A percentile compares a stretch with the other conserved stretches of the same genome.
Evolutionary conservation across 1,140 invertebrate species (phyloP).

Genomic region (Cyphomyrmex costatus): DNA sequence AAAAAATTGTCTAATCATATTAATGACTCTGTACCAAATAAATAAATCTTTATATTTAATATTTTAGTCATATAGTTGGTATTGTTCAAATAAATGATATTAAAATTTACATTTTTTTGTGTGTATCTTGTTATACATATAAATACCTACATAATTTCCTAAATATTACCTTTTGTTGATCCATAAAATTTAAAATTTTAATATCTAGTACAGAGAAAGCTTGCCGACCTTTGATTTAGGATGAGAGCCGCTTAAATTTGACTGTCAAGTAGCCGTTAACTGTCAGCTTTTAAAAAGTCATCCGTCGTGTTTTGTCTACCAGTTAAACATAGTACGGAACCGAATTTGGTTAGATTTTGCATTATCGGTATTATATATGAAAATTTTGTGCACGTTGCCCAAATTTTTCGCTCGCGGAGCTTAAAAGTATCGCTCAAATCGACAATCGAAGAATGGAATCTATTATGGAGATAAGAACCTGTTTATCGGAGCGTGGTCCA

Average conservation of each 20-base stretch:
- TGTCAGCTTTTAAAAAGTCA: neutral
- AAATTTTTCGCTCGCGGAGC: slow-evolving; percentile 24
- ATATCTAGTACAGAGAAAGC: too few species aligned
- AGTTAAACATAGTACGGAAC: too few species aligned
- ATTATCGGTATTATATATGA: neutral
- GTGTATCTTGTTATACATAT: neutral
- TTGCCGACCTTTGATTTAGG: neutral
- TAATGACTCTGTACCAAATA: too few species aligned
- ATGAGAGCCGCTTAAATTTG: neutral
- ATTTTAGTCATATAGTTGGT: too few species aligned
- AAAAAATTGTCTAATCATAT: too few species aligned
- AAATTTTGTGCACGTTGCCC: neutral
- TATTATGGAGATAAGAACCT: slow-evolving; percentile 53
- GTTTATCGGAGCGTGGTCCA: slow-evolving; percentile 65
- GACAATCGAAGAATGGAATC: slow-evolving; percentile 41
- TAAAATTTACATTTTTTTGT: too few species aligned
- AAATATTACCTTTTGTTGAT: neutral
- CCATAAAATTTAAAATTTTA: neutral
- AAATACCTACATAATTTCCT: neutral
- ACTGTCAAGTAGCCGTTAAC: neutral
- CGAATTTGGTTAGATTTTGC: slow-evolving; percentile 20
- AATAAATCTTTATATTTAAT: too few species aligned
- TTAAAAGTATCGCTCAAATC: neutral
- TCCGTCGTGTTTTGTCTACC: neutral
- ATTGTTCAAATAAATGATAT: too few species aligned